These are phyloP conservation scores for Leptarthrus brevirostris DNA, from an alignment of 2,888 invertebrate species.

Conservation along the genomic window DNA sequence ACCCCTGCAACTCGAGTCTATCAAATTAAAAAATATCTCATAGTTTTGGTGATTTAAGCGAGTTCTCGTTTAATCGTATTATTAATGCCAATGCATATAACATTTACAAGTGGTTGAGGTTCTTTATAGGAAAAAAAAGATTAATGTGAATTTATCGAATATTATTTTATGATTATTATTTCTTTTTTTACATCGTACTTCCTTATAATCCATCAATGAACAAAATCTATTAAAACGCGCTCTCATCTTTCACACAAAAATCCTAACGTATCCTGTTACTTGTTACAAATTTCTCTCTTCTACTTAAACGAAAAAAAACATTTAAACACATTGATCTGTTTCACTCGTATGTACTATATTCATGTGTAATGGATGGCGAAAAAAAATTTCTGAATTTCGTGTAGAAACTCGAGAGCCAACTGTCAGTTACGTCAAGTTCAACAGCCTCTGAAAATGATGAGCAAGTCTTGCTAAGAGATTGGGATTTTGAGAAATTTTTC, in stretches of 20 bases:
- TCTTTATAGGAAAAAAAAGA: constrained; percentile 59
- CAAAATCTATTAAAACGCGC: constrained; percentile 25
- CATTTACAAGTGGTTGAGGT: constrained; percentile 67
- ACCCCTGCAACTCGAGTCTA: neutral
- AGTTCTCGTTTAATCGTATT: constrained; percentile 17
- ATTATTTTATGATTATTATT: constrained; percentile 56
- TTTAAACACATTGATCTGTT: constrained; percentile 38
- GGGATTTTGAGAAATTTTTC: constrained; percentile 89
- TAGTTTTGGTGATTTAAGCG: neutral
- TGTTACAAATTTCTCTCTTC: constrained; percentile 50
- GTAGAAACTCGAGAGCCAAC: constrained; percentile 66
- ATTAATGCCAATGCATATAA: constrained; percentile 51
- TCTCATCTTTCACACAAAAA: constrained; percentile 32
- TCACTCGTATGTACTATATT: constrained; percentile 50
- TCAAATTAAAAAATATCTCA: neutral
- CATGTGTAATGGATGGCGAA: constrained; percentile 51
- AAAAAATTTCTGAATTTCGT: constrained; percentile 55
- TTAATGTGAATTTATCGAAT: constrained; percentile 32
- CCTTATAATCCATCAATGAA: constrained; percentile 29
- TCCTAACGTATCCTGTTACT: constrained; percentile 47
- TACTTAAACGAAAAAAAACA: constrained; percentile 20
- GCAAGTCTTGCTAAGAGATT: constrained; percentile 83
- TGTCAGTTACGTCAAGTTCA: constrained; percentile 58
- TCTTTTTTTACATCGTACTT: constrained; percentile 55
- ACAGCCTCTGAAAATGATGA: constrained; percentile 75